Evolutionary conservation across 2,113 vertebrate species (phyloP).

Genomic region (Saguinus midas): DNA sequence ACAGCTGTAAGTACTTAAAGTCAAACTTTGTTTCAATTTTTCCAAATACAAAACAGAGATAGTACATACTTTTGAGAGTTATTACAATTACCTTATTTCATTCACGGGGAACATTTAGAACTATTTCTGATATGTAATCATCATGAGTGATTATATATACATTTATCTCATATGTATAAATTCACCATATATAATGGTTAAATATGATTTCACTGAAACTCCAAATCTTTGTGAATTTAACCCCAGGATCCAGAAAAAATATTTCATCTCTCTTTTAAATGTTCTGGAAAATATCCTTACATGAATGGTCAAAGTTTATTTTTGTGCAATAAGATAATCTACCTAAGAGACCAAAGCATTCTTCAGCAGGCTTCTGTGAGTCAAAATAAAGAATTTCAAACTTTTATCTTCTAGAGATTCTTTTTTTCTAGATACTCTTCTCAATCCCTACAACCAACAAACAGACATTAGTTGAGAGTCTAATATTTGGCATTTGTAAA

Average conservation of each 20-base stretch:
- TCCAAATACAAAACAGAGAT: not conserved
- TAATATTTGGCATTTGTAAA: not conserved
- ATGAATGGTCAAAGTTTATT: not conserved
- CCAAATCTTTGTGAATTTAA: not conserved
- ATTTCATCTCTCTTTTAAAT: not conserved
- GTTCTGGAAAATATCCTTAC: not conserved
- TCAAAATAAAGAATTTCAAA: not conserved
- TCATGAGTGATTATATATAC: not conserved
- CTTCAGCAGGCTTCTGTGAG: not conserved
- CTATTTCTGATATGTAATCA: not conserved
- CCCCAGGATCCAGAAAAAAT: not conserved
- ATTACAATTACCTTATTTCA: not conserved
- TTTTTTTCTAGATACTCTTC: not conserved
- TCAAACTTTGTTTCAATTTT: not conserved
- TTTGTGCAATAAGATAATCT: not conserved
- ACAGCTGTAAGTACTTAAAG: not conserved
- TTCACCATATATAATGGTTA: not conserved
- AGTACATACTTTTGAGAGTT: not conserved
- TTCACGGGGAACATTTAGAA: not conserved
- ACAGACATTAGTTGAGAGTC: not conserved
- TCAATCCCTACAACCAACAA: not conserved
- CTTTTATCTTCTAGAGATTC: not conserved
- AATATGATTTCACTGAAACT: not conserved
- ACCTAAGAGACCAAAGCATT: not conserved
- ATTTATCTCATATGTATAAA: not conserved